A percentile compares a stretch with the other conserved stretches of the same genome.
phyloP scores from a whole-genome alignment of 2,113 vertebrate species.

The Thinocorus orbignyianus region DNA sequence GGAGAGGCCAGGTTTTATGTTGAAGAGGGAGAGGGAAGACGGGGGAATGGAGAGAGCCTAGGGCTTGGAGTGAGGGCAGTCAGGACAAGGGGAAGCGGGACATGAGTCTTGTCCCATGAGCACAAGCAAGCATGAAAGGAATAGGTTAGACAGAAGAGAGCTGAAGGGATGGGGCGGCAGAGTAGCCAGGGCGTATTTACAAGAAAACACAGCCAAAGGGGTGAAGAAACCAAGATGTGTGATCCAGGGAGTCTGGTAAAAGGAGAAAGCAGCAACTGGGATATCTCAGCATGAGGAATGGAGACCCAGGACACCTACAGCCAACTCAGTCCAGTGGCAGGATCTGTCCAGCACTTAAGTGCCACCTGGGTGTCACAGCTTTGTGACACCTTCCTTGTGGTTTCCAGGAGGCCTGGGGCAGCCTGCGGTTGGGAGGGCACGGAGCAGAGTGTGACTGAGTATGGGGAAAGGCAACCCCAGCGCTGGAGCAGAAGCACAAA shows the following conservation, averaged over 20 bases:
- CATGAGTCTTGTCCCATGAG: background rate
- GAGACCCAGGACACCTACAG: background rate
- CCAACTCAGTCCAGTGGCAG: rapidly evolving
- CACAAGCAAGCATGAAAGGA: background rate
- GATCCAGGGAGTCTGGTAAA: background rate
- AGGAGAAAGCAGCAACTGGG: background rate
- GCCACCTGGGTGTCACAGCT: background rate
- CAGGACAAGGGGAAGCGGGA: background rate
- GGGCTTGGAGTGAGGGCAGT: background rate
- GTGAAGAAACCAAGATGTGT: background rate
- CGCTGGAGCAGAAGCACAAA: rapidly evolving
- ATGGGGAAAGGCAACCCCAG: background rate
- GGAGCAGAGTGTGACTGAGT: background rate
- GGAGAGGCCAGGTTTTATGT: background rate
- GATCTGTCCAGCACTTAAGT: background rate
- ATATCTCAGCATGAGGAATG: background rate
- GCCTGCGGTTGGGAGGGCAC: background rate
- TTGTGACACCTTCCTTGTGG: background rate
- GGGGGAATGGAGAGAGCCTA: background rate
- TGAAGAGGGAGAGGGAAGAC: background rate
- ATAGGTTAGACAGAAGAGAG: background rate
- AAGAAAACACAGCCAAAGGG: background rate
- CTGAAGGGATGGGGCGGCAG: background rate
- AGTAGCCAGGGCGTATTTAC: background rate
- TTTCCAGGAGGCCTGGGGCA: background rate